Evolutionary conservation across 2,113 vertebrate species (phyloP), one percentile per base, ranked within the genome.

Genomic region (Coptodon rendalli): DNA sequence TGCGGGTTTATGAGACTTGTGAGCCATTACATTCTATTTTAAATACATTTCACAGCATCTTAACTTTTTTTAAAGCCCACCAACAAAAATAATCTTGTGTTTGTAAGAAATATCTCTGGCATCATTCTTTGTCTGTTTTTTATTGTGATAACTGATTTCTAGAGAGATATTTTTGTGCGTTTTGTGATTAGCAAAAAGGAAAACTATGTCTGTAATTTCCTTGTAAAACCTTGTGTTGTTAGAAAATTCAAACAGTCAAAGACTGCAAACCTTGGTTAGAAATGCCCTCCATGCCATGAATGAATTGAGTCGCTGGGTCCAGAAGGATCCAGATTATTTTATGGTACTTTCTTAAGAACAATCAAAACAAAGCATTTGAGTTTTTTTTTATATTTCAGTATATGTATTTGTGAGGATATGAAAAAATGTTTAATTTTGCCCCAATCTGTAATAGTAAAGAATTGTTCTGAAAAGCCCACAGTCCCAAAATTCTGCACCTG

Each of bases 301-400:
- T 68, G 19, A 68, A 68, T 0, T 40, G 63, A 68, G 34, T 68
- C 2, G 0, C 34, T 68, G 63, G 19, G 36, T 22, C 34, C 34
- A 68, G 6, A 68, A 40, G 11, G 19, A 40, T 22, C 11, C 63
- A 68, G 19, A 68, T 0, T 68, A 40, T 68, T 22, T 68, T 68
- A 68, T 22, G 34, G 19, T 22, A 63, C 6, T 36, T 36, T 68
- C 12, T 40, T 68, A 22, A 40, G 63, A 40, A 68, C 36, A 40
- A 40, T 68, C 36, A 40, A 68, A 40, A 40, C 36, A 40, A 4
- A 4, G 36, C 36, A 38, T 68, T 68, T n/a, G 6, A 22, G 19
- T 0, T 0, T 0, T 1, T 12, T 61, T 66, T 13, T 8, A 22
- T 68, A 22, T 68, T 68, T 68, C 63, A 68, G n/a, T 48, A 45